A percentile compares a stretch with the other conserved stretches of the same genome.
Evolutionary conservation across 2,888 invertebrate species (phyloP).

Genomic region (Epinotia nisella): DNA sequence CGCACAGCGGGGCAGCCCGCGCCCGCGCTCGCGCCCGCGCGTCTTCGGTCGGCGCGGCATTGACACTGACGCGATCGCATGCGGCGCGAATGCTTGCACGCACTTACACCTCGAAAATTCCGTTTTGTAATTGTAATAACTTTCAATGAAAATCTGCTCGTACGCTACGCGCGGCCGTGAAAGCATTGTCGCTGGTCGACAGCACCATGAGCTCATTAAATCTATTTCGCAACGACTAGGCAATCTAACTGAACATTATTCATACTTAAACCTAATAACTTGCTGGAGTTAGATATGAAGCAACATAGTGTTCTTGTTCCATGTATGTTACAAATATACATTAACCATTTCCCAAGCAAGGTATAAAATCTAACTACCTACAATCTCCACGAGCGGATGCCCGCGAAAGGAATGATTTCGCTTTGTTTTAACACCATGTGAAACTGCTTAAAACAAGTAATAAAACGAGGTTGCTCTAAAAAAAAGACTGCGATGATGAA

Average conservation of each 20-base stretch:
- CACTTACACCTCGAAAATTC: constrained; percentile 64
- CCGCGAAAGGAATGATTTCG: neutral
- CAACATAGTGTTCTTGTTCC: constrained; percentile 39
- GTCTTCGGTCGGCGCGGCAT: constrained; percentile 60
- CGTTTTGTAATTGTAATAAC: constrained; percentile 72
- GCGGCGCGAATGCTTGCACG: constrained; percentile 67
- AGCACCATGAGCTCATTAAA: constrained; percentile 41
- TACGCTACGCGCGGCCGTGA: constrained; percentile 50
- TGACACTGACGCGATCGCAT: constrained; percentile 63
- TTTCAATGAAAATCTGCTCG: constrained; percentile 65
- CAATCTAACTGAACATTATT: constrained; percentile 44
- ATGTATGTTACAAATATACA: constrained; percentile 42
- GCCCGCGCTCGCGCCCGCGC: constrained; percentile 39
- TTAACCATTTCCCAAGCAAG: constrained; percentile 39
- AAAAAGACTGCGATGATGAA: constrained; percentile 18
- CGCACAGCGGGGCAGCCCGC: neutral
- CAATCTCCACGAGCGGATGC: constrained; percentile 20
- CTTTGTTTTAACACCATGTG: neutral
- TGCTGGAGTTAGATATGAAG: constrained; percentile 36
- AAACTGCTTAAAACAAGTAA: neutral
- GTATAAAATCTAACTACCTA: neutral
- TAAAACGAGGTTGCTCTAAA: neutral
- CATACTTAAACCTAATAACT: constrained; percentile 44
- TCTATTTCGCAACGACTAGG: constrained; percentile 40
- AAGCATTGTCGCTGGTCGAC: constrained; percentile 50